phyloP scores from a whole-genome alignment of 2,113 vertebrate genomes.

The rabbit (Oryctolagus cuniculus) region DNA sequence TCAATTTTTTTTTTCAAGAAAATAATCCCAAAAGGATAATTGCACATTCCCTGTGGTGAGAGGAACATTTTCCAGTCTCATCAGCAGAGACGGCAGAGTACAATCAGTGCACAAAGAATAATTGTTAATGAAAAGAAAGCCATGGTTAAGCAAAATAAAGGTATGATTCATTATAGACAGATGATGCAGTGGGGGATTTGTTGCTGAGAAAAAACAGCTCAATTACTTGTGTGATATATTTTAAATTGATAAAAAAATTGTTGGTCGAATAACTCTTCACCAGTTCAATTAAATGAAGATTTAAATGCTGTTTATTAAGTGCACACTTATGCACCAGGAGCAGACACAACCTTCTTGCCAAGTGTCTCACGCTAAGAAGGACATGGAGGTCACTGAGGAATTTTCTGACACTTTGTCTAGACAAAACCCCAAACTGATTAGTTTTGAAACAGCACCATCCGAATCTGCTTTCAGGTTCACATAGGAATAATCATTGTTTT shows the following conservation, averaged over 20 bases:
- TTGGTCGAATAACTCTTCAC: not conserved
- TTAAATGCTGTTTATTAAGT: not conserved
- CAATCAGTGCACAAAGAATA: not conserved
- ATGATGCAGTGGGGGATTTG: not conserved
- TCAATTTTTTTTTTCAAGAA: not conserved
- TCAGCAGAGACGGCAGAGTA: not conserved
- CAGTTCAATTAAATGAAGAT: slow-evolving; percentile 49
- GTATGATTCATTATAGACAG: not conserved
- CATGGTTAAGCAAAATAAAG: not conserved
- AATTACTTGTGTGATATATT: slow-evolving; percentile 22
- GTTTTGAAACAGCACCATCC: slow-evolving; percentile 12
- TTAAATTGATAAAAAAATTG: slow-evolving; percentile 14
- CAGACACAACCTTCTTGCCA: not conserved
- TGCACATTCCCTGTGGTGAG: not conserved
- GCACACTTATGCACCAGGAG: not conserved
- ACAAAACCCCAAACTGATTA: not conserved
- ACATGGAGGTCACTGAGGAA: not conserved
- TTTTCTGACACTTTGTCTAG: not conserved
- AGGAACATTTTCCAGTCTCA: slow-evolving; percentile 32
- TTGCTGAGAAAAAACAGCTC: slow-evolving; percentile 14
- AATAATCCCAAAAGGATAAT: slow-evolving; percentile 3
- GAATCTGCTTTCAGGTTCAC: not conserved
- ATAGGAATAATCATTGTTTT: slow-evolving; percentile 33
- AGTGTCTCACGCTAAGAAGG: not conserved
- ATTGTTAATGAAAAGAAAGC: not conserved